Evolutionary conservation across 2,888 invertebrate species (phyloP), one percentile per base, ranked within the genome.

Genomic region (Phortica okadai): DNA sequence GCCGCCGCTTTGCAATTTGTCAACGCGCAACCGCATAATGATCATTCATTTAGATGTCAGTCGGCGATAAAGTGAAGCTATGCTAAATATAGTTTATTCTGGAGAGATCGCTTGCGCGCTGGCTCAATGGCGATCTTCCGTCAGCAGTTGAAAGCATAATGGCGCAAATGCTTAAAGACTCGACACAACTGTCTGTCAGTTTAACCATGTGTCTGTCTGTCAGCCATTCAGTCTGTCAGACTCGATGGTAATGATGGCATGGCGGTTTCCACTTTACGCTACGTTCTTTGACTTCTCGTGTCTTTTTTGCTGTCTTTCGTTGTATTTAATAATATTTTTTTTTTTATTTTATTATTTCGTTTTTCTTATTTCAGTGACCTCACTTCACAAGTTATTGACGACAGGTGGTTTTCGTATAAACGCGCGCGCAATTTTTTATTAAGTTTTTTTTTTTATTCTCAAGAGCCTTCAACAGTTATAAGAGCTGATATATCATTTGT

Each of bases 41-140:
- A 86, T 88, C 86, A 81, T 86, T 86, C 88, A 88, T 86, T 85
- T 86, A 85, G 87, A 83, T 85, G 84, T 79, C 83, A 83, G 81
- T 77, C 76, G 80, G 78, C 82, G 85, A 86, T 86, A 87, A 82
- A 25, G 16, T 8, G 7, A 8, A 62, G 74, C 78, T 67, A 80
- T 70, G 82, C 82, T 82, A 82, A 80, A 80, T 83, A 81, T 81
- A 83, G 80, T 81, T 16, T 25, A 25, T 72, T 21, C 45, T 50
- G 10, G 6, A 62, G 62, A n/a, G 25, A 10, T 10, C 62, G 11
- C 25, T 7, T 56, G 66, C 50, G 73, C 74, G 64, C 69, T 45
- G 16, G 69, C 8, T 72, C 56, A 72, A 56, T 72, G 54, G 56
- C 33, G 16, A 42, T 66, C 42, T 66, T 33, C 14, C 41, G 66